Evolutionary conservation across 2,888 invertebrate genomes (phyloP).

Genomic region (Eurytoma adleriae): DNA sequence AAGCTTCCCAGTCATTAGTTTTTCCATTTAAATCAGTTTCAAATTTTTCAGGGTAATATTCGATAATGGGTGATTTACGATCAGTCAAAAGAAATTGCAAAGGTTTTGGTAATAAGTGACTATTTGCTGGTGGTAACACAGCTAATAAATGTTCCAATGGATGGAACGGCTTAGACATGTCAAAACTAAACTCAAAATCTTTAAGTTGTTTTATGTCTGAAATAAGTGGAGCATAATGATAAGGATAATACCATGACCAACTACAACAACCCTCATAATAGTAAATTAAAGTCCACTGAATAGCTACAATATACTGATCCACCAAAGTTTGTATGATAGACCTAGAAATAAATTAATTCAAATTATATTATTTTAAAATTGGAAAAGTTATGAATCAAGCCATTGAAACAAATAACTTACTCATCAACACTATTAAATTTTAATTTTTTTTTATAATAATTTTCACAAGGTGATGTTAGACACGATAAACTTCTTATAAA

Average conservation of each 20-base stretch:
- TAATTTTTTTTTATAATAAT: conserved; percentile 95
- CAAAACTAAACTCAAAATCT: conserved; percentile 86
- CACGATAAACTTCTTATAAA: conserved; percentile 82
- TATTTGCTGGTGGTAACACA: conserved; percentile 91
- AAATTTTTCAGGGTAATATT: conserved; percentile 94
- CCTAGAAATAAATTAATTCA: not conserved
- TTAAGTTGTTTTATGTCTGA: conserved; percentile 92
- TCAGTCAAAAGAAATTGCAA: conserved; percentile 89
- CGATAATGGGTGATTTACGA: conserved; percentile 87
- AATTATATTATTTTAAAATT: not conserved
- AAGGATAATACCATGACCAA: conserved; percentile 99
- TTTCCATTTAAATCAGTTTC: conserved; percentile 97
- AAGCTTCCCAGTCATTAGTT: conserved; percentile 96
- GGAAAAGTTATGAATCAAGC: conserved; percentile 57
- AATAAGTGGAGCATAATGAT: conserved; percentile 97
- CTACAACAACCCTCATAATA: conserved; percentile 97
- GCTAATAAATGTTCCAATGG: conserved; percentile 95
- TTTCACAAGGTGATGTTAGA: conserved; percentile 81
- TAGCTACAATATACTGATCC: conserved; percentile 91
- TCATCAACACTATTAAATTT: conserved; percentile 85
- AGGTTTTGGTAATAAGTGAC: conserved; percentile 84
- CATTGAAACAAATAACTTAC: conserved; percentile 76
- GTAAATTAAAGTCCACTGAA: conserved; percentile 97
- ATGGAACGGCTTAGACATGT: conserved; percentile 90
- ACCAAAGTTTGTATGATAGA: conserved; percentile 86